phyloP scores from a whole-genome alignment of 2,797 vertebrate genomes.

The Enteromius fasciolatus region DNA sequence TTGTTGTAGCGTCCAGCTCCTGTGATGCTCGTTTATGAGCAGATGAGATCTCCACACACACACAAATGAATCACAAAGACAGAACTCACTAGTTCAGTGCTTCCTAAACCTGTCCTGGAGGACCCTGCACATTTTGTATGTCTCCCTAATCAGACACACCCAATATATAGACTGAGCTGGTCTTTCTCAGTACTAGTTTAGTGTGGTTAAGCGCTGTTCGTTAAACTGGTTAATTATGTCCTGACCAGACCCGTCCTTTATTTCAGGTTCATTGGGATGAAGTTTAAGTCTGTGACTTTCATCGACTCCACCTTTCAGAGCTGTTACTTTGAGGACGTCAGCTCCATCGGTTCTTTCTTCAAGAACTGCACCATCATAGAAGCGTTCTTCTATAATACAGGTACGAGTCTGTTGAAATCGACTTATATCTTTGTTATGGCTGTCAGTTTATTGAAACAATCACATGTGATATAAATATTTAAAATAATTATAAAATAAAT shows the following conservation, averaged over 20 bases:
- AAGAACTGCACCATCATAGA: conserved; percentile 88
- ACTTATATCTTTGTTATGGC: not conserved
- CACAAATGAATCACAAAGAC: conserved; percentile 5
- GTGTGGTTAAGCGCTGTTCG: not conserved
- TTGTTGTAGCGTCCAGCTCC: not conserved
- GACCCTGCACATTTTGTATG: no score
- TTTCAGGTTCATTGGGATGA: conserved; percentile 91
- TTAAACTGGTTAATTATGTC: not conserved
- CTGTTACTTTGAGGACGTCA: conserved; percentile 92
- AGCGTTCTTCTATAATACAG: conserved; percentile 77
- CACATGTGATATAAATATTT: not conserved
- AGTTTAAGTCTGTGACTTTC: conserved; percentile 92
- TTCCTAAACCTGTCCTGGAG: no score
- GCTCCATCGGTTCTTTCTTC: conserved; percentile 91
- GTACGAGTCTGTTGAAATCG: conserved; percentile 57
- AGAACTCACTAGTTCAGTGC: not conserved
- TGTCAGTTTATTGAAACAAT: not conserved
- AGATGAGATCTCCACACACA: conserved; percentile 53
- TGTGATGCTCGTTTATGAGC: conserved; percentile 37
- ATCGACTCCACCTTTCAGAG: conserved; percentile 90
- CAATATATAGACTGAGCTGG: no score
- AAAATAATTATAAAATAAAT: no score
- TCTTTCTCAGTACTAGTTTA: not conserved
- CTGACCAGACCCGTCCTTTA: not conserved
- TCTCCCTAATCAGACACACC: no score